Evolutionary conservation across 2,113 vertebrate species (phyloP).

Genomic region (Rhinopithecus roxellana): DNA sequence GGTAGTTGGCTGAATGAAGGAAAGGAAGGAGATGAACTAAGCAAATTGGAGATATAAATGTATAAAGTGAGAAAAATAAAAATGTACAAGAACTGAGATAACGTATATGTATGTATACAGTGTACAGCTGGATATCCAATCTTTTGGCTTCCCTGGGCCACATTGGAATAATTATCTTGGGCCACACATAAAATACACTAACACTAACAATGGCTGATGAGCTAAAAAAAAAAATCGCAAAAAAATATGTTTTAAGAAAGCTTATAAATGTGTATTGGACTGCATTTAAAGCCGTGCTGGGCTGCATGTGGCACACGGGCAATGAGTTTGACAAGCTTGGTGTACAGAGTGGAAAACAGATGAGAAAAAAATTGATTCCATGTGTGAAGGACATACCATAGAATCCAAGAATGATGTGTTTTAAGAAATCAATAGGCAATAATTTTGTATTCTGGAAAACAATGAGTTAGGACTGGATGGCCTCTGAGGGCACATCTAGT

Average conservation of each 20-base stretch:
- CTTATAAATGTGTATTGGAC: no score
- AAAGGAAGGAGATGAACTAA: background rate
- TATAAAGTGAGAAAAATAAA: background rate
- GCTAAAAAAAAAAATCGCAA: no score
- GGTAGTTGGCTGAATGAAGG: background rate
- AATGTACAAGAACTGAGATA: background rate
- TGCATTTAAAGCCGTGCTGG: no score
- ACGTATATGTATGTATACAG: background rate
- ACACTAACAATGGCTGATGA: no score
- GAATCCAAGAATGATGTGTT: background rate
- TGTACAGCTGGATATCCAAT: no score
- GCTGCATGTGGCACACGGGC: no score
- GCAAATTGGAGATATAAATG: background rate
- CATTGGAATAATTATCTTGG: no score
- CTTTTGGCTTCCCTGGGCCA: no score
- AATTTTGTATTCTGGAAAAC: conserved; percentile 7
- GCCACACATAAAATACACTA: no score
- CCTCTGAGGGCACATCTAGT: background rate
- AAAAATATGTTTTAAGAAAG: no score
- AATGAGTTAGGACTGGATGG: background rate
- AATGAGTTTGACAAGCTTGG: background rate
- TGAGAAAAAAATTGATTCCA: background rate
- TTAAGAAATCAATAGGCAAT: background rate
- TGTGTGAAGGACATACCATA: background rate
- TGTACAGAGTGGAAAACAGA: background rate